phyloP scores from a whole-genome alignment of 1,140 invertebrate genomes.

The Drosophila sucinea region DNA sequence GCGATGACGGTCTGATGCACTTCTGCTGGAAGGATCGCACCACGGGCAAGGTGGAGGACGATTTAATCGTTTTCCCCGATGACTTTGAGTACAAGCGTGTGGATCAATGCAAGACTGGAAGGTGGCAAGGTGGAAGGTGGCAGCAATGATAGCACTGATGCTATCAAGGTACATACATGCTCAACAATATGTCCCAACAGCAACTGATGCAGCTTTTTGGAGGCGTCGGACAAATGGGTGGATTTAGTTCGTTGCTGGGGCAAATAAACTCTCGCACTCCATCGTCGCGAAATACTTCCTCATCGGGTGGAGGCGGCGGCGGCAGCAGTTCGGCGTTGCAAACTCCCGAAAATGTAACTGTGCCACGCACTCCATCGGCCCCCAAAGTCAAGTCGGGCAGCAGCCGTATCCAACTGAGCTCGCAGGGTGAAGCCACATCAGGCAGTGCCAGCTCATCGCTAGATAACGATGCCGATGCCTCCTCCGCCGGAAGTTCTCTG shows the following conservation, averaged over 20 bases:
- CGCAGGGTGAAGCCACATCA: slow-evolving; percentile 40
- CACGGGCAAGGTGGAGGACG: slow-evolving; percentile 87
- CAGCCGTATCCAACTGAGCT: slow-evolving; percentile 45
- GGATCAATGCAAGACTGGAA: slow-evolving; percentile 96
- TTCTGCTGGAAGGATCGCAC: slow-evolving; percentile 99
- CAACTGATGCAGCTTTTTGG: slow-evolving; percentile 98
- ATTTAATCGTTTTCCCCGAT: slow-evolving; percentile 99
- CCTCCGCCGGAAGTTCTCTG: slow-evolving; percentile 84
- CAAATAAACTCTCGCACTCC: slow-evolving; percentile 87
- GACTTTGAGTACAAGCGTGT: slow-evolving; percentile 99
- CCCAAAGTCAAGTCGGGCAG: slow-evolving; percentile 73
- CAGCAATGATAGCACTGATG: slow-evolving; percentile 86
- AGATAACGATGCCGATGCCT: slow-evolving; percentile 51
- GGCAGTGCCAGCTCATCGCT: slow-evolving; percentile 38
- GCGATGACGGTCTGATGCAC: slow-evolving; percentile 98
- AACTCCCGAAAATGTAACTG: slow-evolving; percentile 84
- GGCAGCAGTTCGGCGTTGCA: slow-evolving; percentile 64
- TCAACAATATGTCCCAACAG: slow-evolving; percentile 98
- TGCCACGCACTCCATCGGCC: slow-evolving; percentile 80
- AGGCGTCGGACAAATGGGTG: slow-evolving; percentile 92
- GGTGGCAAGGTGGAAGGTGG: slow-evolving; percentile 80
- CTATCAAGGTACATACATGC: slow-evolving; percentile 89
- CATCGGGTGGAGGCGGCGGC: slow-evolving; percentile 45
- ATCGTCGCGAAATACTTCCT: slow-evolving; percentile 63
- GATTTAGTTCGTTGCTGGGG: slow-evolving; percentile 90